phyloP scores from a whole-genome alignment of 1,140 invertebrate genomes.

The Caligus rogercresseyi region DNA sequence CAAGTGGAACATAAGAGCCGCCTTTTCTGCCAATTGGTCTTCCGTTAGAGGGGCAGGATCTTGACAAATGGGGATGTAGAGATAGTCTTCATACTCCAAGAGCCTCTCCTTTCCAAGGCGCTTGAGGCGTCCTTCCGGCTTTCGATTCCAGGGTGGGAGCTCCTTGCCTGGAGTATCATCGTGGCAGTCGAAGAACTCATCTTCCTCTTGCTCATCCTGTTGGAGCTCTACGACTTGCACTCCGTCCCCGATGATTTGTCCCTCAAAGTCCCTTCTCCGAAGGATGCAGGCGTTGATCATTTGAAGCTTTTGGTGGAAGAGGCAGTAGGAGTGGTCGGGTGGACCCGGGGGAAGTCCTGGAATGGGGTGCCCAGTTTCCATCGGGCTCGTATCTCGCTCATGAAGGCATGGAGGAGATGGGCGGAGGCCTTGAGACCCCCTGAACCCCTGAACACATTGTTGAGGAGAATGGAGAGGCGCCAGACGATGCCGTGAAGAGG shows the following conservation, averaged over 20 bases:
- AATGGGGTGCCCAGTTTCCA: slow-evolving; percentile 60
- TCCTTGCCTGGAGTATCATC: slow-evolving; percentile 24
- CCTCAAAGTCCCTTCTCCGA: slow-evolving; percentile 23
- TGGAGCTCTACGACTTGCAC: slow-evolving; percentile 34
- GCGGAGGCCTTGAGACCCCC: slow-evolving; percentile 60
- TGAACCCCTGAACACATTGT: slow-evolving; percentile 52
- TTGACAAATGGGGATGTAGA: slow-evolving; percentile 58
- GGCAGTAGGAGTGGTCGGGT: slow-evolving; percentile 64
- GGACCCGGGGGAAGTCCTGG: slow-evolving; percentile 45
- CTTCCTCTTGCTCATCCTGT: slow-evolving; percentile 31
- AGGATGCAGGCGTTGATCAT: slow-evolving; percentile 87
- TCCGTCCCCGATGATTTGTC: slow-evolving; percentile 13
- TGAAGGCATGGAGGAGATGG: slow-evolving; percentile 80
- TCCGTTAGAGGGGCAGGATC: slow-evolving; percentile 91
- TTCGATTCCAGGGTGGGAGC: slow-evolving; percentile 13
- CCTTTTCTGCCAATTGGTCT: slow-evolving; percentile 83
- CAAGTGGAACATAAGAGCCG: slow-evolving; percentile 50
- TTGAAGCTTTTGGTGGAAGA: slow-evolving; percentile 88
- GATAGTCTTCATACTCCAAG: slow-evolving; percentile 44
- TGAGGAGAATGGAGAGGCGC: slow-evolving; percentile 58
- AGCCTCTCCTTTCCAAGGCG: slow-evolving; percentile 47
- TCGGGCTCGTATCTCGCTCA: slow-evolving; percentile 66
- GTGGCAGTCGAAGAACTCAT: slow-evolving; percentile 26
- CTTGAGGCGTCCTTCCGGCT: slow-evolving; percentile 47
- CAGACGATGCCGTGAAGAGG: slow-evolving; percentile 57